Percentiles rank a stretch among this genome's conserved stretches.
Evolutionary conservation across 1,140 invertebrate species (phyloP).

Genomic region (Saccostrea cuccullata): DNA sequence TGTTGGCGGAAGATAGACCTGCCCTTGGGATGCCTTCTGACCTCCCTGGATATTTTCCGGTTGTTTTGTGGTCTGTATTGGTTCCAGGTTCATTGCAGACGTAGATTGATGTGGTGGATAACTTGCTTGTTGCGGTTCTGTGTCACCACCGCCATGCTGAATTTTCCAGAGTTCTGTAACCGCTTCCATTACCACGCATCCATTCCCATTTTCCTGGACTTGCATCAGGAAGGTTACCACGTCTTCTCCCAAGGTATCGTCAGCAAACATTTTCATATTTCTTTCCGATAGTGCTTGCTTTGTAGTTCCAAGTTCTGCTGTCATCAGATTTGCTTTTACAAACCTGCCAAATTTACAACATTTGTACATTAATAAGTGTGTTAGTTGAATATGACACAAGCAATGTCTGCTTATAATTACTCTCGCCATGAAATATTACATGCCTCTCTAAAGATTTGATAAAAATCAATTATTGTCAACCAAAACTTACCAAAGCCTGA

Average conservation of each 20-base stretch:
- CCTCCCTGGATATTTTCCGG: no score
- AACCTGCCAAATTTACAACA: background rate
- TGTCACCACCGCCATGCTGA: background rate
- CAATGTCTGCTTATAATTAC: background rate
- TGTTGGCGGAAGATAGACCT: no score
- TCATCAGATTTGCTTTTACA: background rate
- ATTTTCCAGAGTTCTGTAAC: background rate
- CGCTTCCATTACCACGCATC: background rate
- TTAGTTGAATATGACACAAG: background rate
- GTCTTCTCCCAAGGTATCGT: background rate
- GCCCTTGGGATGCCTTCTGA: no score
- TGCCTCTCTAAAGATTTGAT: no score
- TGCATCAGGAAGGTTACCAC: background rate
- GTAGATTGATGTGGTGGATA: no score
- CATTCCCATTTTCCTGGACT: background rate
- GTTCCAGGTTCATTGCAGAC: no score
- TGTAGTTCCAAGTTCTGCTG: background rate
- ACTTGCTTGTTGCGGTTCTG: background rate
- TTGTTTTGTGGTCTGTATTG: no score
- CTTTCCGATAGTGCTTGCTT: background rate
- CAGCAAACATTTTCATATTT: background rate
- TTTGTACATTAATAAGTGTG: background rate
- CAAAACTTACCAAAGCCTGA: background rate
- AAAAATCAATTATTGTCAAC: background rate
- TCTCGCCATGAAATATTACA: background rate